phyloP scores from a whole-genome alignment of 2,797 vertebrate species.

The Phataginus tricuspis region DNA sequence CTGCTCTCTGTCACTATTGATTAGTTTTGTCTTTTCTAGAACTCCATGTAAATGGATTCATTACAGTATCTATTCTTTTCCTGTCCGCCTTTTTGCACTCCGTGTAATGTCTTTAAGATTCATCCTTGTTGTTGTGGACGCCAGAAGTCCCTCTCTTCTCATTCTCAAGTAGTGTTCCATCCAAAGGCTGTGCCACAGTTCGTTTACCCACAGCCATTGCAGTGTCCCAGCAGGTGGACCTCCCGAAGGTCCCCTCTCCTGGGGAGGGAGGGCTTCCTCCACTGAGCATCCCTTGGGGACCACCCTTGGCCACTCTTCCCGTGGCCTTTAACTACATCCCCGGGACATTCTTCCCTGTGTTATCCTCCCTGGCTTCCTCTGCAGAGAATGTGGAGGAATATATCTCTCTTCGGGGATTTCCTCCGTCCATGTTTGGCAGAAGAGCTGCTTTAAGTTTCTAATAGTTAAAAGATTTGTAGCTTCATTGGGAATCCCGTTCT shows the following conservation, averaged over 20 bases:
- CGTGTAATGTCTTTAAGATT: background rate
- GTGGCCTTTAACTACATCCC: background rate
- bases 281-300: background rate
- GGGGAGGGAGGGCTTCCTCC: background rate
- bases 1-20: background rate
- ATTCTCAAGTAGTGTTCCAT: background rate
- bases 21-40: slow-evolving; percentile 26
- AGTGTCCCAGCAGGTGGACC: background rate
- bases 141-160: background rate
- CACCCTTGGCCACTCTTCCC: background rate
- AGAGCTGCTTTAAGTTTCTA: background rate
- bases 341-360: background rate
- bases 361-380: background rate
- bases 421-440: background rate
- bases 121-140: background rate
- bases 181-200: background rate
- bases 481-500: background rate
- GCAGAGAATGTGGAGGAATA: background rate
- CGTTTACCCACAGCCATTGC: background rate
- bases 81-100: background rate
- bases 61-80: background rate
- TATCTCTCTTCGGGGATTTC: background rate
- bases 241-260: background rate
- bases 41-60: background rate
- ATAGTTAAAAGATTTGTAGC: background rate